Base-by-base conservation (phyloP, 2,113 vertebrate genomes). In the Callipepla squamata region DNA sequence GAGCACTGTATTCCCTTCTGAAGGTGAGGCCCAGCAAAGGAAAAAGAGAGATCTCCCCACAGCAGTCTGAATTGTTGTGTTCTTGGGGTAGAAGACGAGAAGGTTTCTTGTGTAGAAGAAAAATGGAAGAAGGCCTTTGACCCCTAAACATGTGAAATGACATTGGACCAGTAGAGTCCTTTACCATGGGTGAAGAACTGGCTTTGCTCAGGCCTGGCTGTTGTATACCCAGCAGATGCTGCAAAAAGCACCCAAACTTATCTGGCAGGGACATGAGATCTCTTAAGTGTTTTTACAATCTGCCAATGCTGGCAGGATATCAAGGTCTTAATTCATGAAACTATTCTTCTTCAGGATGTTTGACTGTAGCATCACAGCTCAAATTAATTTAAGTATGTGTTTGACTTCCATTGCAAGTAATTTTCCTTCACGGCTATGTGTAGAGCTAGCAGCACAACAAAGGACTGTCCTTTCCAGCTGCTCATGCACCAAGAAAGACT, bases 21-120 rank as follows among this genome's bases (percentile, higher is more conserved):
- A 68, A 86, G 73, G 20, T 68, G 88, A 94, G 92, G 95, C 76
- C 57, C 88, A 72, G 38, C 30, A 94, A 78, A 80, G 88, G 93
- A 61, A 78, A 3, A 8, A 94, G 55, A 84, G 42, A 23, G 57
- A 93, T 83, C 53, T 83, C 61, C 55, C 22, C 47, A 28, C 11
- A 70, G 26, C 38, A 0, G 0, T 75, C 51, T 48, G 74, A 89
- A 47, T 7, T 80, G 75, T 69, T 80, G 40, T 59, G 30, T 36
- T 81, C 81, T 25, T 57, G n/a, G 1, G 2, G 13, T 11, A 76
- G 36, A 90, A 69, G 34, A 80, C 55, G 62, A 12, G 13, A 69
- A 78, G 12, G 38, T 15, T 40, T 89, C 47, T 32, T 19, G 11
- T 17, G 16, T 82, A 7, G 36, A 69, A 28, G 28, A 48, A 53